A percentile compares a stretch with the other conserved stretches of the same genome.
These are phyloP conservation scores for Cichladusa arquata DNA, from an alignment of 2,113 vertebrate species.

Conservation along the genomic window DNA sequence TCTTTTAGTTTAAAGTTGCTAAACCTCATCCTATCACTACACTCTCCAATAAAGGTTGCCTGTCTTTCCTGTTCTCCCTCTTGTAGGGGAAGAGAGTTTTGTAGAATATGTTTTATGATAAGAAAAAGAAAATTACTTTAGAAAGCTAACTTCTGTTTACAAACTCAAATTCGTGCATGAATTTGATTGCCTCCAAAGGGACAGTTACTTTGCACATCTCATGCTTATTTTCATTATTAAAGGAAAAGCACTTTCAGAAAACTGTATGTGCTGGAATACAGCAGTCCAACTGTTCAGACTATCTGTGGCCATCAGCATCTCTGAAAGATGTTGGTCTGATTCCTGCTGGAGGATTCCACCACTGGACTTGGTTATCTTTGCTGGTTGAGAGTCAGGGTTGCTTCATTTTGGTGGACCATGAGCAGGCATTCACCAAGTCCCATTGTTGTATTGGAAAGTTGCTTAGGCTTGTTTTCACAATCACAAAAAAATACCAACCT, in stretches of 20 bases:
- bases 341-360: not conserved
- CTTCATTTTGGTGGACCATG: not conserved
- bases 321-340: not conserved
- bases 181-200: not conserved
- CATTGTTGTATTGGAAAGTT: not conserved
- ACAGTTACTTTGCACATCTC: not conserved
- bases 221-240: not conserved
- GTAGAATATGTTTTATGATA: not conserved
- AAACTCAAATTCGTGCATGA: not conserved
- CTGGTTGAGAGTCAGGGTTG: not conserved
- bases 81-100: not conserved
- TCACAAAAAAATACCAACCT: not conserved
- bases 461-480: not conserved
- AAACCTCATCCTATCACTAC: not conserved
- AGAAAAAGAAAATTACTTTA: not conserved
- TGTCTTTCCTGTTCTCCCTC: not conserved
- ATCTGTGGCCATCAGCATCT: not conserved
- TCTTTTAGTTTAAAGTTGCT: not conserved
- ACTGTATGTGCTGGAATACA: not conserved
- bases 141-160: not conserved
- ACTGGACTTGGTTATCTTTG: rapidly evolving
- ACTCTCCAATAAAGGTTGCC: not conserved
- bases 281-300: not conserved
- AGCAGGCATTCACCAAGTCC: not conserved
- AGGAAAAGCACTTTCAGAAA: not conserved